Conservation (phyloP, 2,888 invertebrate species). For the Lepeophtheirus nordmannii region DNA sequence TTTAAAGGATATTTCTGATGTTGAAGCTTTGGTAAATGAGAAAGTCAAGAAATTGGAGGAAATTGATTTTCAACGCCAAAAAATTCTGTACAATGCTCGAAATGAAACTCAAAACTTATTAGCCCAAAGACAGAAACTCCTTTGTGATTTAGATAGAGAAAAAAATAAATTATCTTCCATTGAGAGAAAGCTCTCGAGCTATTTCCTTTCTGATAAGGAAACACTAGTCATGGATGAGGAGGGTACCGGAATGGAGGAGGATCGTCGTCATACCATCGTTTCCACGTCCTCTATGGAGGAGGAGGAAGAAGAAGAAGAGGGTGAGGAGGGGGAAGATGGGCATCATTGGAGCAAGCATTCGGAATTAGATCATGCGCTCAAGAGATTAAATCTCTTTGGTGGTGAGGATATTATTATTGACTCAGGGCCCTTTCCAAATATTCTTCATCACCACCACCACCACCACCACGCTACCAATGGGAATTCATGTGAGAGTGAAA, state of each 20-base stretch:
- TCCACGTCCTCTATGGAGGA: not conserved
- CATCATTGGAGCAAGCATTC: not conserved
- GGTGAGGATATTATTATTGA: not conserved
- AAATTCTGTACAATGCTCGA: conserved; percentile 48
- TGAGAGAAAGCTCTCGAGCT: not conserved
- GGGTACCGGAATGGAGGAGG: not conserved
- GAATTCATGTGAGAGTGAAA: not conserved
- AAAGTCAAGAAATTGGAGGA: conserved; percentile 48
- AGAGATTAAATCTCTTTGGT: not conserved
- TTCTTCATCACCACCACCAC: too few species aligned
- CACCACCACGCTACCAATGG: too few species aligned
- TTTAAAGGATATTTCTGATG: conserved; percentile 45
- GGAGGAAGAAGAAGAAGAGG: not conserved
- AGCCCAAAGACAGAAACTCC: conserved; percentile 41
- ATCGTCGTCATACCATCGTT: not conserved
- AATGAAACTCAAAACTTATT: conserved; percentile 35
- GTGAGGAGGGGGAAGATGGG: not conserved
- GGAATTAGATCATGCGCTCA: not conserved
- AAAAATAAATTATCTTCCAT: not conserved
- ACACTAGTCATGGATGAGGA: too few species aligned
- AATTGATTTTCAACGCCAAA: conserved; percentile 47
- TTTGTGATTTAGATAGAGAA: conserved; percentile 48
- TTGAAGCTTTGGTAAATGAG: conserved; percentile 49
- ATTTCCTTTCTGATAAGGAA: not conserved
- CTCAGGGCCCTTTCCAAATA: too few species aligned